phyloP scores from a whole-genome alignment of 2,888 invertebrate species.

The Sipha maydis region DNA sequence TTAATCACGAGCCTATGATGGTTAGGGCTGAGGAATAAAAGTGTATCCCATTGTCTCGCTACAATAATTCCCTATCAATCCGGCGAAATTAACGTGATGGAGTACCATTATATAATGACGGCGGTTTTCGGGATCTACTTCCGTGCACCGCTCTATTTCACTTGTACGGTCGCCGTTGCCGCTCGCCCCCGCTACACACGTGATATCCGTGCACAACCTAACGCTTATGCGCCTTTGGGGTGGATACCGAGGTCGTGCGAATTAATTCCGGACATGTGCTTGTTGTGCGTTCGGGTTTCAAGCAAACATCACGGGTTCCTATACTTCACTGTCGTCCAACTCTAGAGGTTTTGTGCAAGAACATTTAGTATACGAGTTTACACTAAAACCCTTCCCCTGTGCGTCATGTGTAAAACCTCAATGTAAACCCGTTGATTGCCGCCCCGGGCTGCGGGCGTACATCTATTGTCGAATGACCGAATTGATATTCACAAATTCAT shows the following conservation, averaged over 20 bases:
- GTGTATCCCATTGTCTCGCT: slow-evolving; percentile 52
- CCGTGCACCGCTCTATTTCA: neutral
- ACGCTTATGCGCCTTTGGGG: neutral
- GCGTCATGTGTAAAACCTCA: neutral
- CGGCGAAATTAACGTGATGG: slow-evolving; percentile 59
- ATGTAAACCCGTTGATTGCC: neutral
- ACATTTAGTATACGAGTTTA: neutral
- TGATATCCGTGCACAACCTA: no score
- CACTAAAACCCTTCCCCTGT: slow-evolving; percentile 1
- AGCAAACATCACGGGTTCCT: slow-evolving; percentile 35
- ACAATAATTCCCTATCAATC: slow-evolving; percentile 59
- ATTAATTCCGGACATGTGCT: slow-evolving; percentile 46
- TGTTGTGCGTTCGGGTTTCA: slow-evolving; percentile 19
- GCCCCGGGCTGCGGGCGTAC: no score
- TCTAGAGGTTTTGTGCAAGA: neutral
- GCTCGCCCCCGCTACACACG: neutral
- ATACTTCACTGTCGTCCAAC: neutral
- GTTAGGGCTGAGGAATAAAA: slow-evolving; percentile 25
- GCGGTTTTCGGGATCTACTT: slow-evolving; percentile 47
- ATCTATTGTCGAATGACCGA: no score
- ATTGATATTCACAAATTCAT: no score
- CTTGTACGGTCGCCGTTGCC: neutral
- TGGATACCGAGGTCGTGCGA: slow-evolving; percentile 34
- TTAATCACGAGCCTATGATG: slow-evolving; percentile 35
- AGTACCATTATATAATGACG: slow-evolving; percentile 44